Base-by-base conservation (phyloP, 2,888 invertebrate species). In the Nomada ferruginata region DNA sequence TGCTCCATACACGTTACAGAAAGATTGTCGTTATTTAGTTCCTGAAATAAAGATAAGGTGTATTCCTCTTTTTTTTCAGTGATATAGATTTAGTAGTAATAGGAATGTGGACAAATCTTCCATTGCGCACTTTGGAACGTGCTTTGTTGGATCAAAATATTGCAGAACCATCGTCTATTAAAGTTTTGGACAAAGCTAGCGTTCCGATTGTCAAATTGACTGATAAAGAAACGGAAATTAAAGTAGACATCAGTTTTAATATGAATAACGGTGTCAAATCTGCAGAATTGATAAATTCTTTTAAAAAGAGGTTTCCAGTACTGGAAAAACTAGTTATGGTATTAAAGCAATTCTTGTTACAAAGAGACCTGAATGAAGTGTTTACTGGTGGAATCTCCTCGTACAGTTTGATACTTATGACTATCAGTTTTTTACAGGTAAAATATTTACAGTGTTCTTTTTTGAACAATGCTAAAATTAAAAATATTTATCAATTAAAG, bases 381-480 rank as follows among this genome's bases (percentile, higher is more conserved):
- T 99, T 99, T 95, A 99, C 99, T 85, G 99, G 99, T 86, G 99
- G 99, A 94, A 99, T 99, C 94, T 98, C 99, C 89, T 99, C 99
- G 82, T 99, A 99, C 95, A 98, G 99, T 93, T 96, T 99, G 90
- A 99, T 99, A 94, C 96, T 99, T 88, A 98, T 99, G 97, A 98
- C 98, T 94, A 98, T 99, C 94, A 98, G 98, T 95, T 99, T 99
- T 95, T 96, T 99, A 87, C 96, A 97, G 95, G 96, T 96, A 91
- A 87, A 91, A 83, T 70, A 44, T 53, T 64, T 59, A 13, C 3
- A 61, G 18, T 57, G 4, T 18, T 53, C 3, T 10, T 13, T 63
- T 66, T 59, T n/a, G 26, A 42, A 15, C 23, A 1, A 50, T 52
- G 18, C 20, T 53, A 20, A n/a, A 23, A 50, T 26, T 36, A 57